phyloP scores from a whole-genome alignment of 2,888 invertebrate genomes.

The Muscina levida region DNA sequence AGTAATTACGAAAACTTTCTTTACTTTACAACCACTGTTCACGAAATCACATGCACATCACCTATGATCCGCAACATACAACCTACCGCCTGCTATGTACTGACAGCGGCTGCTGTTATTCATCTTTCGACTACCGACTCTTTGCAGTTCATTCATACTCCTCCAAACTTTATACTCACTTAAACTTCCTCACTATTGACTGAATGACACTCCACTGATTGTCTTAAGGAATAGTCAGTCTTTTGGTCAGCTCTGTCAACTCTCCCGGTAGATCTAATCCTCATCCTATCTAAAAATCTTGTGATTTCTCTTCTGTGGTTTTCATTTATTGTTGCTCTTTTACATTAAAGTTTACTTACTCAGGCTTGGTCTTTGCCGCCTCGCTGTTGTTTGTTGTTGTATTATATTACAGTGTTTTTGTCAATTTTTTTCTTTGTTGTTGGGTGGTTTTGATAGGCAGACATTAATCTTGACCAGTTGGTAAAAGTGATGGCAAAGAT shows the following conservation, averaged over 20 bases:
- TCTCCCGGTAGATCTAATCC: too few species aligned
- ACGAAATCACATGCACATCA: background rate
- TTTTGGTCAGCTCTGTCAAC: too few species aligned
- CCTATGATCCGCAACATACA: too few species aligned
- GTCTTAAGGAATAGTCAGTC: too few species aligned
- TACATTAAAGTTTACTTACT: background rate
- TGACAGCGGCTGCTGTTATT: background rate
- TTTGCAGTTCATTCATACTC: background rate
- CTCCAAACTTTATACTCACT: background rate
- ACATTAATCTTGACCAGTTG: conserved; percentile 27
- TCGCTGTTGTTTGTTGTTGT: conserved; percentile 21
- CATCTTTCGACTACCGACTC: background rate
- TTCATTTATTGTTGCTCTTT: conserved; percentile 10
- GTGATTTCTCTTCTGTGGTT: conserved; percentile 8
- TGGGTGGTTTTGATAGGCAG: conserved; percentile 53
- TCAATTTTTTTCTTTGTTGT: conserved; percentile 24
- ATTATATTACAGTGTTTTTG: conserved; percentile 34
- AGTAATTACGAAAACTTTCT: too few species aligned
- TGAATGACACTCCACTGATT: conserved; percentile 17
- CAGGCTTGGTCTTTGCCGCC: too few species aligned
- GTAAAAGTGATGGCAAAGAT: conserved; percentile 44
- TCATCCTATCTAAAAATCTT: conserved; percentile 17
- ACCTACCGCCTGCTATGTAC: background rate
- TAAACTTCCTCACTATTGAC: background rate
- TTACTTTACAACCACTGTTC: background rate